phyloP scores from a whole-genome alignment of 2,797 vertebrate species.

The Tarsius wallacei region DNA sequence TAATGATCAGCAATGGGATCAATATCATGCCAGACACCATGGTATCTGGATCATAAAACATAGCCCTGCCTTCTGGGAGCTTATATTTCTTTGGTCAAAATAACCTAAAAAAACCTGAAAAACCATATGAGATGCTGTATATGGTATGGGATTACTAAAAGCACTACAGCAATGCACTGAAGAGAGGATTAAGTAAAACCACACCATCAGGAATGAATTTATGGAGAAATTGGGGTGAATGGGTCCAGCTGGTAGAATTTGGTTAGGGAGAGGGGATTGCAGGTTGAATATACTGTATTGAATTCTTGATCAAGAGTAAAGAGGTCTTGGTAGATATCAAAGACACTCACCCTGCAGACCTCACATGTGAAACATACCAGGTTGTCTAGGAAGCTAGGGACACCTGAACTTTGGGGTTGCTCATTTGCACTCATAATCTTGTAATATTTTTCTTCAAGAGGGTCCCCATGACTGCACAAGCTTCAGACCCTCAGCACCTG shows the following conservation, averaged over 20 bases:
- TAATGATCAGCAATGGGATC: accelerated
- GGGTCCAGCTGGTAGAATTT: neutral
- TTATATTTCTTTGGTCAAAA: neutral
- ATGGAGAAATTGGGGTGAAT: neutral
- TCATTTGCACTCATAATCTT: neutral
- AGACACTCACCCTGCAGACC: too few species aligned
- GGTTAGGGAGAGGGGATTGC: neutral
- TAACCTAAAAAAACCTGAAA: neutral
- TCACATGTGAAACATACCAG: accelerated
- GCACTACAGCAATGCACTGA: accelerated
- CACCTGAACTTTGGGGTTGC: neutral
- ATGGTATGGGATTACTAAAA: accelerated
- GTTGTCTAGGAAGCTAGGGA: accelerated
- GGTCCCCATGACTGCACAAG: neutral
- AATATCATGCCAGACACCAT: accelerated
- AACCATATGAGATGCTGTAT: accelerated
- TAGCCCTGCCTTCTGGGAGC: neutral
- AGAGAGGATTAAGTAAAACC: neutral
- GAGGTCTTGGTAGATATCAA: neutral
- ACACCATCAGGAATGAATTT: neutral
- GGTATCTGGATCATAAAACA: neutral
- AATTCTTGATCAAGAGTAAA: neutral
- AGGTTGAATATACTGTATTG: accelerated
- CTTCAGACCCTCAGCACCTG: neutral
- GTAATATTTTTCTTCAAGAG: neutral